Percentiles rank a stretch among this genome's conserved stretches.
Conservation (phyloP, 2,797 vertebrate species). For the Myoxocephalus aenaeus region DNA sequence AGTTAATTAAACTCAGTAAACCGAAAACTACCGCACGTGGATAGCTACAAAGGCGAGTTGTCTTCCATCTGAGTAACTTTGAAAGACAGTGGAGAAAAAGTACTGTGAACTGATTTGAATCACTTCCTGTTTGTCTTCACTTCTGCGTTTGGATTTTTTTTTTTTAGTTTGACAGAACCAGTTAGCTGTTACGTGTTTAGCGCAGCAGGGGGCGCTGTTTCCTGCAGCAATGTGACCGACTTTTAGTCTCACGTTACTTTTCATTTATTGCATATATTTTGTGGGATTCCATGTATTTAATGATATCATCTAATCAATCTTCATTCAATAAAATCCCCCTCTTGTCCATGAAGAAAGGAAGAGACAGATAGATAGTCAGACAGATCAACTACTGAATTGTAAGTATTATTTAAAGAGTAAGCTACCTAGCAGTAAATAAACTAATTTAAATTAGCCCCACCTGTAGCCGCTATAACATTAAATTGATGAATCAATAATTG, state of each 20-base stretch:
- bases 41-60: not conserved
- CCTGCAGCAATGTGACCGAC: not conserved
- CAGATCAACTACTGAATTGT: not conserved
- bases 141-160: not conserved
- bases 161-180: not conserved
- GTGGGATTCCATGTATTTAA: not conserved
- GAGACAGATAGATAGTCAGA: not conserved
- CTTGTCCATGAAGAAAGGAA: not conserved
- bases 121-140: constrained; percentile 19
- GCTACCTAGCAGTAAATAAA: not conserved
- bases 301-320: not conserved
- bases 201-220: constrained; percentile 34
- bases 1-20: not conserved
- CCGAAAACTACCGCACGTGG: not conserved
- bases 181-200: accelerated
- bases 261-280: not conserved
- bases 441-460: not conserved
- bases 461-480: not conserved
- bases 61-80: not conserved
- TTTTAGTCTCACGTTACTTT: not conserved
- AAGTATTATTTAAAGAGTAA: not conserved
- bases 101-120: not conserved
- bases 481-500: not conserved
- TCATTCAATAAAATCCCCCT: not conserved
- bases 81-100: not conserved